A percentile compares a stretch with the other conserved stretches of the same genome.
Conservation (phyloP, 2,888 invertebrate species). For the Drosophila kanekoi region DNA sequence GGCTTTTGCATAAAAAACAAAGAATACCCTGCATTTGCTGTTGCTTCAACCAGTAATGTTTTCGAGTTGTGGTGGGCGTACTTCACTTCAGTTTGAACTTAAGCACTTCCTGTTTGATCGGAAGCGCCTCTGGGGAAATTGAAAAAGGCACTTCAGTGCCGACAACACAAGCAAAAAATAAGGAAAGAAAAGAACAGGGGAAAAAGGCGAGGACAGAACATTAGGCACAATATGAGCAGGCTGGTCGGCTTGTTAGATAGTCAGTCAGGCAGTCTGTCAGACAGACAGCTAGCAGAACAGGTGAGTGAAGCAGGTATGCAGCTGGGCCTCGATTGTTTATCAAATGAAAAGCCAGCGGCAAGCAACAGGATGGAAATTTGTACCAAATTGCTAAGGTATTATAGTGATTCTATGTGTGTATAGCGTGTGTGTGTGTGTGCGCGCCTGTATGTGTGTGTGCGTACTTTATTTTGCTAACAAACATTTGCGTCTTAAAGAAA, state of each 20-base stretch:
- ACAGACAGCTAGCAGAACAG: constrained; percentile 36
- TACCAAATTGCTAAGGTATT: constrained; percentile 63
- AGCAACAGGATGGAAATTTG: constrained; percentile 63
- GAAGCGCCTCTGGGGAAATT: constrained; percentile 84
- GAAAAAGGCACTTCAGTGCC: constrained; percentile 81
- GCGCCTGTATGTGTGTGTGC: constrained; percentile 34
- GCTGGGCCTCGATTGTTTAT: constrained; percentile 57
- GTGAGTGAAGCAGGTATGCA: constrained; percentile 57
- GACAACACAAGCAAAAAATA: constrained; percentile 39
- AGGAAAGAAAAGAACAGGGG: neutral
- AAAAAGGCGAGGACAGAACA: constrained; percentile 49
- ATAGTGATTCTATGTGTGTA: constrained; percentile 36
- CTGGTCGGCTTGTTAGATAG: constrained; percentile 53
- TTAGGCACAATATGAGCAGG: constrained; percentile 63
- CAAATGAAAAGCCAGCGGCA: constrained; percentile 58
- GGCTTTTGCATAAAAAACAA: neutral
- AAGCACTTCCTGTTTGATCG: constrained; percentile 85
- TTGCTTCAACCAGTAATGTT: constrained; percentile 27
- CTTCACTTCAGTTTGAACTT: constrained; percentile 77
- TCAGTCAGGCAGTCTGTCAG: constrained; percentile 23
- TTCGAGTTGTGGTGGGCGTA: constrained; percentile 38
- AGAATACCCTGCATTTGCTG: constrained; percentile 19
- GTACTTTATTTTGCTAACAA: constrained; percentile 60
- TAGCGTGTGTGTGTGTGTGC: constrained; percentile 1
- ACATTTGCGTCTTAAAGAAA: constrained; percentile 62